These are phyloP conservation scores for Trypoxylon attenuatum DNA, from an alignment of 2,888 invertebrate genomes.

Conservation along the genomic window DNA sequence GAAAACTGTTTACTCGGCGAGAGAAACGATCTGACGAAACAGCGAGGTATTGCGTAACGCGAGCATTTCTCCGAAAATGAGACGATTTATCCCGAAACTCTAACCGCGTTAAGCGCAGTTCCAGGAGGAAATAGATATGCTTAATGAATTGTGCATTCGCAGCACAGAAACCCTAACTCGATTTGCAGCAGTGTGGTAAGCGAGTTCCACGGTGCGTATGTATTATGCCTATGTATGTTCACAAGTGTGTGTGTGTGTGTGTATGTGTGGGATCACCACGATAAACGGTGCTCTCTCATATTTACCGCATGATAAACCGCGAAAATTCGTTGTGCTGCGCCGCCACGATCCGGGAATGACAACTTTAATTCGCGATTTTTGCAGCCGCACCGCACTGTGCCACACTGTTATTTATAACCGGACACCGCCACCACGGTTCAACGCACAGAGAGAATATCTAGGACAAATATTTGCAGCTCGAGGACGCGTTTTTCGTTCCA, in stretches of 20 bases:
- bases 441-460: not conserved
- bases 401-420: not conserved
- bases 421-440: not conserved
- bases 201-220: slow-evolving; percentile 31
- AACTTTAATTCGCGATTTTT: slow-evolving; percentile 22
- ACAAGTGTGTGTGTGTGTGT: not conserved
- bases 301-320: slow-evolving; percentile 49
- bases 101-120: slow-evolving; percentile 41
- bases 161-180: slow-evolving; percentile 41
- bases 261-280: slow-evolving; percentile 11
- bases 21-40: not conserved
- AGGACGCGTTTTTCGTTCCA: too few species aligned
- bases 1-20: not conserved
- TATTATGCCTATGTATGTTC: too few species aligned
- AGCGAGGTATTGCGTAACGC: not conserved
- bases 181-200: slow-evolving; percentile 45
- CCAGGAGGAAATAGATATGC: slow-evolving; percentile 49
- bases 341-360: slow-evolving; percentile 3
- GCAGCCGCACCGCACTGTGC: not conserved
- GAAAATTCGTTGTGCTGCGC: slow-evolving; percentile 29
- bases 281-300: slow-evolving; percentile 52
- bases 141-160: slow-evolving; percentile 53
- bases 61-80: slow-evolving; percentile 15
- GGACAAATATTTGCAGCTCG: not conserved
- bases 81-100: slow-evolving; percentile 32